Percentiles rank a stretch among this genome's conserved stretches.
Evolutionary conservation across 2,888 invertebrate genomes (phyloP).

Genomic region (Caenorhabditis sp.): DNA sequence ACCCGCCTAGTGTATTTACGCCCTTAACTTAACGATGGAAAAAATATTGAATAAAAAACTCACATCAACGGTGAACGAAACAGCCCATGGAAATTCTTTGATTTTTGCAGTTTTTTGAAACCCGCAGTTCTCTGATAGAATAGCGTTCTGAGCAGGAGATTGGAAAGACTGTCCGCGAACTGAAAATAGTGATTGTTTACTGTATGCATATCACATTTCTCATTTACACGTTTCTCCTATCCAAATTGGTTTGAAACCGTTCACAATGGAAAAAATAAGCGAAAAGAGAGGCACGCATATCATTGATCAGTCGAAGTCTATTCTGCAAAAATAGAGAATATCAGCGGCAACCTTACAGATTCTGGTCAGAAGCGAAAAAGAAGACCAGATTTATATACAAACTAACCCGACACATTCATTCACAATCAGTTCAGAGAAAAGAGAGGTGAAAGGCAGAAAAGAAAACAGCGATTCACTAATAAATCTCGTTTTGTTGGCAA

Average conservation of each 20-base stretch:
- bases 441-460: neutral
- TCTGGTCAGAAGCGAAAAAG: constrained; percentile 4
- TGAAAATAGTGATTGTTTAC: constrained; percentile 8
- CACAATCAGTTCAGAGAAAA: constrained; percentile 13
- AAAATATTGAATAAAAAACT: neutral
- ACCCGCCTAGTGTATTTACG: constrained; percentile 71
- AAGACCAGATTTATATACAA: constrained; percentile 17
- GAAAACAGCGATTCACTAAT: neutral
- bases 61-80: constrained; percentile 64
- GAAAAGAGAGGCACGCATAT: constrained; percentile 4
- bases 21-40: no score
- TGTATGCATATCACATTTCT: neutral
- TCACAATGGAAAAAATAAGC: constrained; percentile 1
- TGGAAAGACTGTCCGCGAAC: constrained; percentile 33
- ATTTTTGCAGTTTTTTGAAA: constrained; percentile 33
- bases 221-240: constrained; percentile 40
- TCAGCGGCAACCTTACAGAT: neutral
- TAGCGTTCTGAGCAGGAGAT: neutral
- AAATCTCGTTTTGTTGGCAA: constrained; percentile 16
- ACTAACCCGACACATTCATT: constrained; percentile 14
- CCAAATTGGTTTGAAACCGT: constrained; percentile 44
- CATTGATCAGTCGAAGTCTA: constrained; percentile 2
- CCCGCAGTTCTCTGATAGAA: constrained; percentile 37
- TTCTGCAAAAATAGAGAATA: neutral
- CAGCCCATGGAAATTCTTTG: constrained; percentile 72